A percentile compares a stretch with the other conserved stretches of the same genome.
Evolutionary conservation across 23 tunicate species (phyloP).

Genomic region (Ciona savignyi): DNA sequence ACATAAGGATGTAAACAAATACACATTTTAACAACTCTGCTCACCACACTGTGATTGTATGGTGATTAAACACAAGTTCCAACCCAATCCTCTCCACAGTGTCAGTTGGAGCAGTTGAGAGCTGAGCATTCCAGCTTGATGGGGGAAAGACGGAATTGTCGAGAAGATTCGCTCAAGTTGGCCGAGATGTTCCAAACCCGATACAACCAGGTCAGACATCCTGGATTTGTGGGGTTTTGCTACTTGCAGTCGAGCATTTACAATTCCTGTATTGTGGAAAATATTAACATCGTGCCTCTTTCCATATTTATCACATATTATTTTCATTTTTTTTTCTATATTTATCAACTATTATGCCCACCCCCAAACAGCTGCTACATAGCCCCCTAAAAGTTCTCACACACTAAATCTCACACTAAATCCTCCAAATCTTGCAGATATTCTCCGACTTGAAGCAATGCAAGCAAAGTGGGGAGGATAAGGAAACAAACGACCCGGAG

Average conservation of each 20-base stretch:
- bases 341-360: too few relatives aligned
- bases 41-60: too few relatives aligned
- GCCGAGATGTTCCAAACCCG: constrained; percentile 28
- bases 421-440: background rate
- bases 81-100: constrained; percentile 1
- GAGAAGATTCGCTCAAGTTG: constrained; percentile 36
- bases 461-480: constrained; percentile 1
- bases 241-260: too few relatives aligned
- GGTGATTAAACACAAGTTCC: too few relatives aligned
- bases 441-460: background rate
- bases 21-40: too few relatives aligned
- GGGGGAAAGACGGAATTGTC: constrained; percentile 54
- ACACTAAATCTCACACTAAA: background rate
- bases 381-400: too few relatives aligned
- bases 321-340: too few relatives aligned
- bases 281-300: background rate
- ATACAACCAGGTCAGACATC: constrained; percentile 37
- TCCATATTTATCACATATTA: background rate
- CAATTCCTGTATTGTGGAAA: background rate
- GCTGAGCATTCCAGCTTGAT: constrained; percentile 49
- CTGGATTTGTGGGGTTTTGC: background rate
- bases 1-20: too few relatives aligned
- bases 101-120: constrained; percentile 45
- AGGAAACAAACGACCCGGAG: background rate
- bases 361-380: too few relatives aligned